phyloP scores from a whole-genome alignment of 2,888 invertebrate genomes.

The Cepaea hortensis region DNA sequence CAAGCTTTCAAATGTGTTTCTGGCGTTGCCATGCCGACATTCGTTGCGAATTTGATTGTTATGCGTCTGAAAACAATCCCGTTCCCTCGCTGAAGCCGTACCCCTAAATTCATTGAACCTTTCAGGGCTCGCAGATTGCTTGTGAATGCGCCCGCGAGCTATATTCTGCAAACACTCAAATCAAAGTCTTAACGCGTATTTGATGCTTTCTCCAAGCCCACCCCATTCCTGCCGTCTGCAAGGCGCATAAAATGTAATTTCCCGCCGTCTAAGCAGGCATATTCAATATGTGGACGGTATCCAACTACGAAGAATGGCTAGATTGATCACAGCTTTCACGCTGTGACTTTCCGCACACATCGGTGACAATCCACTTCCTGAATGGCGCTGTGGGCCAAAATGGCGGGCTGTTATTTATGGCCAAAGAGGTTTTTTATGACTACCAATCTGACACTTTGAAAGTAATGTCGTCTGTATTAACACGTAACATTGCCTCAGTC shows the following conservation, averaged over 20 bases:
- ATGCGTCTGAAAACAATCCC: conserved; percentile 1
- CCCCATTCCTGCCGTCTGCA: conserved; percentile 16
- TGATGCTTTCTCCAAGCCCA: conserved; percentile 21
- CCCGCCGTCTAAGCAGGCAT: conserved; percentile 23
- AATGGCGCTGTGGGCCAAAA: not conserved
- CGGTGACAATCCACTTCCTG: conserved; percentile 17
- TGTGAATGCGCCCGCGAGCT: conserved; percentile 21
- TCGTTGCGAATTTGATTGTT: conserved; percentile 19
- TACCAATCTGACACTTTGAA: not conserved
- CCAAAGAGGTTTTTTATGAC: not conserved
- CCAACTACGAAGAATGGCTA: conserved; percentile 21
- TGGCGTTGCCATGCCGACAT: conserved; percentile 18
- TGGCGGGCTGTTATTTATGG: conserved; percentile 19
- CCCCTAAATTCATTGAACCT: conserved; percentile 1
- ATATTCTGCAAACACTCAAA: conserved; percentile 31
- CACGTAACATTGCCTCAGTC: not conserved
- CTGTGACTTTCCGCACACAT: conserved; percentile 5
- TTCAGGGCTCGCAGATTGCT: not conserved
- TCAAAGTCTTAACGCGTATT: conserved; percentile 33
- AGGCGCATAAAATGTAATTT: conserved; percentile 30
- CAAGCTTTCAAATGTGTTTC: not conserved
- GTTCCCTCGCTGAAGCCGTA: not conserved
- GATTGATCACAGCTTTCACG: conserved; percentile 33
- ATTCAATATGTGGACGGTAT: conserved; percentile 37
- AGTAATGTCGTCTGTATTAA: not conserved